These are phyloP conservation scores for human DNA, from an alignment of 2,113 vertebrate genomes.

Conservation along the genomic window GRCh38 chr1:12634001-12634500, in stretches of 20 bases:
- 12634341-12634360: not conserved
- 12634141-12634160: not conserved
- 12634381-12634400: not conserved
- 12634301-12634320: not conserved
- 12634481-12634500: too few relatives aligned
- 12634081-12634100: not conserved
- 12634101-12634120: not conserved
- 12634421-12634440: not conserved
- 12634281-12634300: not conserved
- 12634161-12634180: not conserved
- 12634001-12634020: too few relatives aligned
- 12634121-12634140: not conserved
- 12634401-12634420: accelerated
- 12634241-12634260: not conserved
- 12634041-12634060: too few relatives aligned
- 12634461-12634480: too few relatives aligned
- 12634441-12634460: too few relatives aligned
- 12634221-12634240: not conserved
- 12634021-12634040: too few relatives aligned
- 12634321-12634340: accelerated
- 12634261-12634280: not conserved
- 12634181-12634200: not conserved
- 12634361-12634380: accelerated
- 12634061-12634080: too few relatives aligned
- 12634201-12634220: not conserved